Base-by-base conservation (phyloP, 2,888 invertebrate species). In the Pseudococcus viburni region DNA sequence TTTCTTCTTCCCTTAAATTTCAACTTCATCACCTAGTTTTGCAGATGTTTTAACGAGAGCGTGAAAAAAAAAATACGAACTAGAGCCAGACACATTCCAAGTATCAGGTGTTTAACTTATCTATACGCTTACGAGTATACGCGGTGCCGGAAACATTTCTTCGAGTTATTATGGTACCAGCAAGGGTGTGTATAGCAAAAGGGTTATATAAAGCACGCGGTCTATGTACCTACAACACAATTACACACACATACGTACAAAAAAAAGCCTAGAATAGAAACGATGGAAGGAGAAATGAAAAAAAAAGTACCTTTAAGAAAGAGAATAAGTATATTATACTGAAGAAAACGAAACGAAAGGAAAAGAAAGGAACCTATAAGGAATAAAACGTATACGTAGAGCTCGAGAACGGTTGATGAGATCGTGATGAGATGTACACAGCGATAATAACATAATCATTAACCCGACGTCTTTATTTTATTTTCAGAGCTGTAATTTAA, bases 371-470 rank as follows among this genome's bases (percentile, higher is more conserved):
- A 42, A 85, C 48, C 48, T 51, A 51, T 51, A 55, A 85, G 39
- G 48, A 55, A 55, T n/a, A 86, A 85, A 55, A 59, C 77, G 77
- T 55, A 55, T 55, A n/a, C n/a, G 15, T 6, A 33, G 26, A n/a
- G 77, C 87, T 51, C 51, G 55, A 51, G 68, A 77, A 87, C 87
- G 46, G 87, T 80, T 87, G 87, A 87, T 87, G 87, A 87, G 87
- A 87, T 87, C 87, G 87, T 87, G 87, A 87, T 87, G 87, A 87
- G 87, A 87, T 87, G 87, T 87, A 87, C 87, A 87, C 87, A 87
- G 87, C 73, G 87, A 87, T 87, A 87, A 87, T 87, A 87, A 87
- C 80, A 87, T 87, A 87, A 87, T 87, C 87, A 87, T 87, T 87
- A 87, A 87, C 77, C 87, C 87, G 80, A 87, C 87, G 87, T 87